Conservation (phyloP, 2,888 invertebrate genomes). For the Tridacna crocea region DNA sequence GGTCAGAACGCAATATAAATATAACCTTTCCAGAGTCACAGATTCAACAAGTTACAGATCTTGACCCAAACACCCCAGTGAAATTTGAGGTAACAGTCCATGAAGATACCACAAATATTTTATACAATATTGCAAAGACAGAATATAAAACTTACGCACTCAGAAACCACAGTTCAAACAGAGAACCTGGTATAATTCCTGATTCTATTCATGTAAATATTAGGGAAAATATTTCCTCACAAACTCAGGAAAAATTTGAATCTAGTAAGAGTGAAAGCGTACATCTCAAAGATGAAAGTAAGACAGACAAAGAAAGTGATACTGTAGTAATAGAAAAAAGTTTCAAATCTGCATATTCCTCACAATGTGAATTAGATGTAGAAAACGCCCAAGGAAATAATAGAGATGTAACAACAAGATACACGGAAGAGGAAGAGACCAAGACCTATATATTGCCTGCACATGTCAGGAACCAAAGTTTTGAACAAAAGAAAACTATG, state of each 20-base stretch:
- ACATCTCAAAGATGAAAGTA: conserved; percentile 48
- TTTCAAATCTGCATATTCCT: conserved; percentile 52
- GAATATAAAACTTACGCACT: conserved; percentile 74
- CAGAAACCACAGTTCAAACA: conserved; percentile 48
- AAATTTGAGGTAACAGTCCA: conserved; percentile 74
- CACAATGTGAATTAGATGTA: conserved; percentile 54
- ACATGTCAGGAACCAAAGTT: conserved; percentile 4
- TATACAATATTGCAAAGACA: conserved; percentile 77
- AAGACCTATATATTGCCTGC: conserved; percentile 36
- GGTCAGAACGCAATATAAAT: conserved; percentile 35
- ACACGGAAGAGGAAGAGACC: conserved; percentile 32
- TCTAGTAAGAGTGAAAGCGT: conserved; percentile 63
- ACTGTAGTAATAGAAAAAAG: conserved; percentile 51
- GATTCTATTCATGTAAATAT: conserved; percentile 74
- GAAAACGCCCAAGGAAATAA: conserved; percentile 51
- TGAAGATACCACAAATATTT: conserved; percentile 73
- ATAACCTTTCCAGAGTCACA: conserved; percentile 56
- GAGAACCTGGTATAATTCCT: conserved; percentile 62
- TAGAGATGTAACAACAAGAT: conserved; percentile 39
- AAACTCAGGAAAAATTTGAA: conserved; percentile 65
- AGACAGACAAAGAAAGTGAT: conserved; percentile 18
- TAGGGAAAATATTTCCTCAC: conserved; percentile 65
- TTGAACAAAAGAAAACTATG: conserved; percentile 23
- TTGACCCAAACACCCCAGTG: conserved; percentile 54
- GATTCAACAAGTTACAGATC: conserved; percentile 36